Evolutionary conservation across 2,113 vertebrate species (phyloP).

Genomic region (Ondatra zibethicus): DNA sequence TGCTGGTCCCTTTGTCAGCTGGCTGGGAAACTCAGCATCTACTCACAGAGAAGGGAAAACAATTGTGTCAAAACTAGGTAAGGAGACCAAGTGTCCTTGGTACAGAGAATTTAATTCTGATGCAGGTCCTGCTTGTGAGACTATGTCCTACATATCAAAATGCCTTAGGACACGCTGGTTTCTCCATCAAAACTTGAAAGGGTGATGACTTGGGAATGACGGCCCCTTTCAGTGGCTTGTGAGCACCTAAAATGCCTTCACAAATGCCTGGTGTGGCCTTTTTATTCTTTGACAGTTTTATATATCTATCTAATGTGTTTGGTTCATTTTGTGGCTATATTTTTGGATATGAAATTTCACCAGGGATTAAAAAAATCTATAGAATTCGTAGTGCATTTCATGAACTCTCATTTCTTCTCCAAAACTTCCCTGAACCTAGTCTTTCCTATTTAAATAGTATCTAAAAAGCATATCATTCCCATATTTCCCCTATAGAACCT

Average conservation of each 20-base stretch:
- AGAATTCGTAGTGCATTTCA: slow-evolving; percentile 38
- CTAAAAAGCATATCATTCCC: neutral
- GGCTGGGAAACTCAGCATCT: neutral
- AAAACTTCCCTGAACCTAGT: neutral
- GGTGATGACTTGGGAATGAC: neutral
- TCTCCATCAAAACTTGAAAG: neutral
- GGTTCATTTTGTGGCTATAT: neutral
- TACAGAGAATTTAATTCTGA: neutral
- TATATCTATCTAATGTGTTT: neutral
- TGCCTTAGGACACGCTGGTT: neutral
- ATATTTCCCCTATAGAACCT: neutral
- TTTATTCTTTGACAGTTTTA: neutral
- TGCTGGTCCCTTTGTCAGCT: neutral
- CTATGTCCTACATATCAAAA: neutral
- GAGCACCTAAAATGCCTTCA: neutral
- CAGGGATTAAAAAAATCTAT: slow-evolving; percentile 1
- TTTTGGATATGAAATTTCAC: slow-evolving; percentile 39
- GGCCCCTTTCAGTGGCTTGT: neutral
- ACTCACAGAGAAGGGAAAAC: neutral
- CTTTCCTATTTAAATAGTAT: neutral
- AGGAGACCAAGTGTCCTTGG: neutral
- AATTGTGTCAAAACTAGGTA: neutral
- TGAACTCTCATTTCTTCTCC: neutral
- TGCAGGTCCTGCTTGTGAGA: neutral
- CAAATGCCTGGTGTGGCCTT: neutral